Evolutionary conservation across 92 coral and sea anemone genomes (phyloP).

Genomic region (Epizoanthus illoricatus): DNA sequence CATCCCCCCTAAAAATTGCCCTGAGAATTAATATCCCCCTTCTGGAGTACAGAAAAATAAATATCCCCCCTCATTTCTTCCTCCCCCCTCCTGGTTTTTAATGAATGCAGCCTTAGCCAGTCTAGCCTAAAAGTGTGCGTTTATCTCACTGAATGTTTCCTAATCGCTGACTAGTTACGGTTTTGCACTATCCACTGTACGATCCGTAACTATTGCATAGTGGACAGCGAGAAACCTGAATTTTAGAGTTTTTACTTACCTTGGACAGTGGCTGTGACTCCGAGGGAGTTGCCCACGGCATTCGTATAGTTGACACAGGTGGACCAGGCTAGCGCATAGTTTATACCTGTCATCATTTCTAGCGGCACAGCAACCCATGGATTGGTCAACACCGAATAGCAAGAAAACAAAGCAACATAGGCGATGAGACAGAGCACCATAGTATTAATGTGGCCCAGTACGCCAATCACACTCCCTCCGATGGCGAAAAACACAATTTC

Average conservation of each 20-base stretch:
- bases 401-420: slow-evolving; percentile 48
- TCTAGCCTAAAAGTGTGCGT: too few species aligned
- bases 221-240: too few species aligned
- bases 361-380: slow-evolving; percentile 63
- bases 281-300: slow-evolving; percentile 40
- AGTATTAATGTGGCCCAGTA: slow-evolving; percentile 69
- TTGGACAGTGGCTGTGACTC: slow-evolving; percentile 49
- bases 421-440: slow-evolving; percentile 50
- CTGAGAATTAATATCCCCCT: too few species aligned
- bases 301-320: slow-evolving; percentile 57
- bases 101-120: too few species aligned
- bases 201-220: too few species aligned
- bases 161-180: too few species aligned
- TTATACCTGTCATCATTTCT: slow-evolving; percentile 58
- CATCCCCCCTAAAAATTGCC: too few species aligned
- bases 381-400: slow-evolving; percentile 45
- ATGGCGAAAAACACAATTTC: slow-evolving; percentile 72
- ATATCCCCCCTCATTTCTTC: too few species aligned
- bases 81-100: too few species aligned
- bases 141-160: too few species aligned
- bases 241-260: slow-evolving; percentile 33
- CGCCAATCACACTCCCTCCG: slow-evolving; percentile 61
- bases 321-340: slow-evolving; percentile 68
- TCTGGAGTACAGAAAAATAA: too few species aligned
- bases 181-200: too few species aligned